phyloP scores from a whole-genome alignment of 2,888 invertebrate genomes.

The Tholera decimalis region DNA sequence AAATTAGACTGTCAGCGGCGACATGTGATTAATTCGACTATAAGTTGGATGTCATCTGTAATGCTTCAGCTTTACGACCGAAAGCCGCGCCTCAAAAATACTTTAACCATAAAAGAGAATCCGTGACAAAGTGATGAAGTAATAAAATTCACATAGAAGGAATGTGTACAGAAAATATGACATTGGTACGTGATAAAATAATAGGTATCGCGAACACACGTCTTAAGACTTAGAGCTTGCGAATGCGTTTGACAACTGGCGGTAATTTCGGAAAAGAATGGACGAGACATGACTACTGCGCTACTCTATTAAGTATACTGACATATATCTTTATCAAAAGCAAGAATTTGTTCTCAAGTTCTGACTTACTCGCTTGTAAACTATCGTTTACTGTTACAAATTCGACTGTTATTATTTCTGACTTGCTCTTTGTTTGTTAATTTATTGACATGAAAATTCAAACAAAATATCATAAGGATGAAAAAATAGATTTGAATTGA shows the following conservation, averaged over 20 bases:
- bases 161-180: constrained; percentile 75
- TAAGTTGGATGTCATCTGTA: constrained; percentile 42
- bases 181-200: constrained; percentile 83
- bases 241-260: constrained; percentile 82
- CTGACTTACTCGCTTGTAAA: constrained; percentile 31
- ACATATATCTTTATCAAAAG: constrained; percentile 54
- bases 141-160: constrained; percentile 70
- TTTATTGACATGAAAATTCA: constrained; percentile 1
- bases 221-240: constrained; percentile 76
- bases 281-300: constrained; percentile 75
- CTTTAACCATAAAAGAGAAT: constrained; percentile 52
- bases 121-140: constrained; percentile 67
- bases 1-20: constrained; percentile 8
- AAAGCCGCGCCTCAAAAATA: constrained; percentile 48
- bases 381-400: constrained; percentile 27
- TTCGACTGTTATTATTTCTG: constrained; percentile 14
- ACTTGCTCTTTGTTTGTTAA: constrained; percentile 10
- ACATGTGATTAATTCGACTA: constrained; percentile 50
- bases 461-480: not conserved
- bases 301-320: constrained; percentile 50
- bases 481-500: not conserved
- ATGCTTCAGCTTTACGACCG: constrained; percentile 51
- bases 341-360: constrained; percentile 40
- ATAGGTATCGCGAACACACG: constrained; percentile 75
- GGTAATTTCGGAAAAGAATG: constrained; percentile 81